Conservation (phyloP, 2,888 invertebrate species). For the Pollenia angustigena region DNA sequence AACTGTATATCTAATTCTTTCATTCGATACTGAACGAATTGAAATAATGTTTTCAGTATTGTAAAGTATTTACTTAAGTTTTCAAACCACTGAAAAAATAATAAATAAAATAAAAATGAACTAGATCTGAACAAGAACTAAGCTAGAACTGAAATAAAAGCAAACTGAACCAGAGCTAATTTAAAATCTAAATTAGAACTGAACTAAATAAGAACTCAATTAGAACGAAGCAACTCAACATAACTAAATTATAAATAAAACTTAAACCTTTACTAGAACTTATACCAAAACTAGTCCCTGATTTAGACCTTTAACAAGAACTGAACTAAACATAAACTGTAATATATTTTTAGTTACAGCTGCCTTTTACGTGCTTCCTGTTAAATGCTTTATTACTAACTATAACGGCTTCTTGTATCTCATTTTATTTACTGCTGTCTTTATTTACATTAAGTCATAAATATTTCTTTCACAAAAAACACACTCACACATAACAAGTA, state of each 20-base stretch:
- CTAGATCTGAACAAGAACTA: neutral
- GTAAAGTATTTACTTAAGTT: too few relatives aligned
- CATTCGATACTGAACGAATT: too few relatives aligned
- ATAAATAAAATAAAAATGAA: neutral
- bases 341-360: neutral
- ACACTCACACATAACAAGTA: conserved; percentile 34
- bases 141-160: neutral
- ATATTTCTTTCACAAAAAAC: conserved; percentile 34
- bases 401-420: conserved; percentile 18
- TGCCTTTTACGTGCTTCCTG: neutral
- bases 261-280: too few relatives aligned
- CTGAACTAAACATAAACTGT: too few relatives aligned
- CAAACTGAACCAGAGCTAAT: neutral
- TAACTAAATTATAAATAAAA: too few relatives aligned
- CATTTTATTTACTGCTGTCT: conserved; percentile 26
- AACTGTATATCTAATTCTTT: too few relatives aligned
- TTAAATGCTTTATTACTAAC: conserved; percentile 34
- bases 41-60: too few relatives aligned
- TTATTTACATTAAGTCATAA: conserved; percentile 56
- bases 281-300: too few relatives aligned
- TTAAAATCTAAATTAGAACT: neutral
- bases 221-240: neutral
- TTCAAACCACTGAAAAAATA: too few relatives aligned
- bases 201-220: neutral
- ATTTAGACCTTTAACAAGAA: too few relatives aligned